Conservation (phyloP, 2,888 invertebrate genomes). For the Lagria hirta region DNA sequence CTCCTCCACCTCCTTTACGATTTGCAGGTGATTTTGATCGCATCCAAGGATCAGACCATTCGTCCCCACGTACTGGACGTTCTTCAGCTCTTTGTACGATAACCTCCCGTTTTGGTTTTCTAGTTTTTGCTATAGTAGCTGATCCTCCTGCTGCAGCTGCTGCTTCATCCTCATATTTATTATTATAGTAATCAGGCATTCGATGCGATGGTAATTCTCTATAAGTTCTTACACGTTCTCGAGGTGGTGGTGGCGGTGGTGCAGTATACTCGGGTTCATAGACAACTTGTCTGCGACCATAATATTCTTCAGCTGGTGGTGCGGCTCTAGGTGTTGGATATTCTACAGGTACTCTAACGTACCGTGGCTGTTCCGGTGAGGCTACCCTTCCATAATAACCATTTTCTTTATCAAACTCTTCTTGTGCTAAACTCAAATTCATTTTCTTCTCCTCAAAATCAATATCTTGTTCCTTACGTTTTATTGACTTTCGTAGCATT, state of each 20-base stretch:
- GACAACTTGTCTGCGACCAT: slow-evolving; percentile 49
- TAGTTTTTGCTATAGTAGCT: too few species aligned
- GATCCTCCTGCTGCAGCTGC: slow-evolving; percentile 20
- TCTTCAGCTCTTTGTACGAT: slow-evolving; percentile 70
- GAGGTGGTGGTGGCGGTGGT: slow-evolving; percentile 41
- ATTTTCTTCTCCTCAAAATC: slow-evolving; percentile 96
- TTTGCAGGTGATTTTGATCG: slow-evolving; percentile 67
- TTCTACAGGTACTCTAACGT: slow-evolving; percentile 44
- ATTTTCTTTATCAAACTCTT: slow-evolving; percentile 74
- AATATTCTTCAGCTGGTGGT: slow-evolving; percentile 45
- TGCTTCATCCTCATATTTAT: slow-evolving; percentile 57
- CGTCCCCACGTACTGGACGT: slow-evolving; percentile 65
- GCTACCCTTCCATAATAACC: slow-evolving; percentile 55
- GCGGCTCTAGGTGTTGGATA: slow-evolving; percentile 37
- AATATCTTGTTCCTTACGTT: slow-evolving; percentile 91
- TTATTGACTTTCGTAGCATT: slow-evolving; percentile 86
- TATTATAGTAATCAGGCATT: slow-evolving; percentile 57
- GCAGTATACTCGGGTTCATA: slow-evolving; percentile 50
- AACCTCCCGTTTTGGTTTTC: slow-evolving; percentile 58
- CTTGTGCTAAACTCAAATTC: slow-evolving; percentile 79
- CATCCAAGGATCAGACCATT: slow-evolving; percentile 98
- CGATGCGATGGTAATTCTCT: slow-evolving; percentile 59
- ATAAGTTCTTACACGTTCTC: slow-evolving; percentile 54
- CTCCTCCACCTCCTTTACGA: slow-evolving; percentile 55
- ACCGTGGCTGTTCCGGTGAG: slow-evolving; percentile 52